These are phyloP conservation scores for Cynopterus sphinx DNA, from an alignment of 2,797 vertebrate genomes.

Conservation along the genomic window DNA sequence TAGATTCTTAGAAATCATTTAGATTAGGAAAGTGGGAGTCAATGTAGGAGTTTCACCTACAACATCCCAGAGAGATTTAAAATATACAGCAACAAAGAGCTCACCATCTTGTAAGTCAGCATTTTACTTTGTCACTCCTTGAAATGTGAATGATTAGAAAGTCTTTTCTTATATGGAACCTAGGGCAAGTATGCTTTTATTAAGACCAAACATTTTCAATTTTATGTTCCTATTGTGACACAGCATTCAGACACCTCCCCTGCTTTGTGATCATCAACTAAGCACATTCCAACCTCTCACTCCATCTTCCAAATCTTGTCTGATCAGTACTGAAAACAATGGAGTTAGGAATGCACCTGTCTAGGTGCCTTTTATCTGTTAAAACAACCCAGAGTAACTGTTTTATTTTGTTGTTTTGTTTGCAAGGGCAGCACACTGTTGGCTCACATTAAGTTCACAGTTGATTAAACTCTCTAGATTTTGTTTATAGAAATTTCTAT, in stretches of 20 bases:
- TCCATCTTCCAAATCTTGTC: neutral
- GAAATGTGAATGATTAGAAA: neutral
- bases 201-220: neutral
- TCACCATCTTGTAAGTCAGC: neutral
- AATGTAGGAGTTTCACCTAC: neutral
- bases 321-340: neutral
- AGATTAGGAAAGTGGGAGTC: neutral
- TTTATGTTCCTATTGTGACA: neutral
- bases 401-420: conserved; percentile 38
- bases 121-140: neutral
- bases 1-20: neutral
- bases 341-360: neutral
- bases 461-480: conserved; percentile 30
- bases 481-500: neutral
- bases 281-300: neutral
- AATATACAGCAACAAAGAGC: neutral
- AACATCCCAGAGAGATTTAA: neutral
- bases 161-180: neutral
- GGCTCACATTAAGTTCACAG: neutral
- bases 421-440: neutral
- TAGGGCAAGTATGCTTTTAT: neutral
- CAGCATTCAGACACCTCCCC: neutral
- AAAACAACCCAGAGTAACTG: neutral
- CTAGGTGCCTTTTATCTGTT: neutral
- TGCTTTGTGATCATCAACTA: neutral